Percentiles rank a stretch among this genome's conserved stretches.
phyloP scores from a whole-genome alignment of 1,140 invertebrate species.

The Archivesica marissinica region DNA sequence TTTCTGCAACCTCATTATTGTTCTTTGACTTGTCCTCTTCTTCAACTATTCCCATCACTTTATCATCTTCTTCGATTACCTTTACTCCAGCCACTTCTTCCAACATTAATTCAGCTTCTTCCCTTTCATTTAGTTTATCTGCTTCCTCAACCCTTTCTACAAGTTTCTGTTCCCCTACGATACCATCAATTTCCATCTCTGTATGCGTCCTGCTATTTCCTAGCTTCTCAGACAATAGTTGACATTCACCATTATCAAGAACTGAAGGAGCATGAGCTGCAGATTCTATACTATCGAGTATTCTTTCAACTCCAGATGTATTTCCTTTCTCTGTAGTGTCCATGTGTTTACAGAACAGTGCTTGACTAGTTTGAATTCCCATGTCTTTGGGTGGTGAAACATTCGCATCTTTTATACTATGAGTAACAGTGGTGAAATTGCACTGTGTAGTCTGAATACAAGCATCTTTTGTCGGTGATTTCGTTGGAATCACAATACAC shows the following conservation, averaged over 20 bases:
- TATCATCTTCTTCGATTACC: not conserved
- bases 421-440: not conserved
- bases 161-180: not conserved
- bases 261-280: not conserved
- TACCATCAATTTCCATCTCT: not conserved
- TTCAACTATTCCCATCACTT: not conserved
- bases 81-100: not conserved
- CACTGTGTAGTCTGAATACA: slow-evolving; percentile 34
- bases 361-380: slow-evolving; percentile 44
- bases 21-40: too few relatives aligned
- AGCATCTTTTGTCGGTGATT: slow-evolving; percentile 55
- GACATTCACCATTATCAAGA: too few relatives aligned
- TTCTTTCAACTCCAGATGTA: not conserved
- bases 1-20: not conserved
- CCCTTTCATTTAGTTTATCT: not conserved
- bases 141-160: not conserved
- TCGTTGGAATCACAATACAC: not conserved
- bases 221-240: too few relatives aligned
- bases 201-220: too few relatives aligned
- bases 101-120: not conserved
- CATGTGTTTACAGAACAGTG: not conserved
- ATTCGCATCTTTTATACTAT: not conserved
- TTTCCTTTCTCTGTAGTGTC: not conserved
- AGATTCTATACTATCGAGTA: not conserved
- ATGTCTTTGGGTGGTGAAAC: slow-evolving; percentile 46